Conservation (phyloP, 2,797 vertebrate species). For the Iguana delicatissima region DNA sequence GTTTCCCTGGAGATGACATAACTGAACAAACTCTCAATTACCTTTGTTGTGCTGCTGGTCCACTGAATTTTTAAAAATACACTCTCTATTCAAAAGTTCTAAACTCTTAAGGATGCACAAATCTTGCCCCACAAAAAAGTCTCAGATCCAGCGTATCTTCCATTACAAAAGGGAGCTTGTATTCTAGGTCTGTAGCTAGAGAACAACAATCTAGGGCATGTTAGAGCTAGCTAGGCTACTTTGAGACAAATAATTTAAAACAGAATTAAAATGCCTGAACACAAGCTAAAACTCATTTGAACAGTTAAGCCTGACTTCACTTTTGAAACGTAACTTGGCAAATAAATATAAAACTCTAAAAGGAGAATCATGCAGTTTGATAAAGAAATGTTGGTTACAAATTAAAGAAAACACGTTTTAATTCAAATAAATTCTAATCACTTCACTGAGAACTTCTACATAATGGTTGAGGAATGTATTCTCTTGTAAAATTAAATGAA, state of each 20-base stretch:
- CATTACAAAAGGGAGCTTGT: slow-evolving; percentile 4
- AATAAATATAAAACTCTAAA: neutral
- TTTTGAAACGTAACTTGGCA: neutral
- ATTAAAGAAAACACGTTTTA: neutral
- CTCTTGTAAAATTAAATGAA: neutral
- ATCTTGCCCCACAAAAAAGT: neutral
- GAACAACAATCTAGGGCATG: neutral
- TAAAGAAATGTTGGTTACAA: slow-evolving; percentile 6
- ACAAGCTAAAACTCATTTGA: slow-evolving; percentile 19
- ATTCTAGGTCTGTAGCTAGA: slow-evolving; percentile 11
- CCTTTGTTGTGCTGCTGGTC: rapidly evolving
- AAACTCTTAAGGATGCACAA: neutral
- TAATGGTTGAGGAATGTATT: neutral
- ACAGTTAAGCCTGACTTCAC: neutral
- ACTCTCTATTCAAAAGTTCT: neutral
- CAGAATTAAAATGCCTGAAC: slow-evolving; percentile 1
- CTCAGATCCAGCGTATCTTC: neutral
- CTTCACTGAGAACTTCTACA: slow-evolving; percentile 6
- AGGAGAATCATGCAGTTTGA: neutral
- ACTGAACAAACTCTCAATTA: neutral
- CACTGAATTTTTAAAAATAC: neutral
- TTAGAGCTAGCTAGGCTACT: neutral
- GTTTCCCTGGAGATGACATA: neutral
- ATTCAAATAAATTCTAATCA: neutral
- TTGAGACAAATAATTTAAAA: neutral